Conservation (phyloP, 1,140 invertebrate species). For the Venturia canescens region DNA sequence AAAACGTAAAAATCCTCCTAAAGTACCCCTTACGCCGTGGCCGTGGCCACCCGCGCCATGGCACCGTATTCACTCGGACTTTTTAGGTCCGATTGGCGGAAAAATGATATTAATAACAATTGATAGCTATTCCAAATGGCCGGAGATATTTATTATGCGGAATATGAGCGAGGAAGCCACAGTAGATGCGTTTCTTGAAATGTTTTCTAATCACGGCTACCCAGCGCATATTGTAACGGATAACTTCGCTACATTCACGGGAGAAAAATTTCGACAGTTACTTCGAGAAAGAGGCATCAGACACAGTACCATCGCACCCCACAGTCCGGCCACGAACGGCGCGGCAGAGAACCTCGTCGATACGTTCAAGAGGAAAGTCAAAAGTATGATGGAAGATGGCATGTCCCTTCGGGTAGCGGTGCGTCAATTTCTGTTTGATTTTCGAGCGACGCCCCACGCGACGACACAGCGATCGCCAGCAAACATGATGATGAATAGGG, state of each 20-base stretch:
- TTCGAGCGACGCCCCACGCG: constrained; percentile 27
- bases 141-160: constrained; percentile 11
- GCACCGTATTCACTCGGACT: constrained; percentile 12
- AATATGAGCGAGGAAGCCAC: constrained; percentile 36
- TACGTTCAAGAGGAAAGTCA: constrained; percentile 57
- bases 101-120: constrained; percentile 13
- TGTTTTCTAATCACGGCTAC: constrained; percentile 58
- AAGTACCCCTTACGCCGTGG: constrained; percentile 34
- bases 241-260: constrained; percentile 63
- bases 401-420: constrained; percentile 17
- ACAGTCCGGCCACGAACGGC: constrained; percentile 57
- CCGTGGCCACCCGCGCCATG: constrained; percentile 15
- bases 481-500: constrained; percentile 43
- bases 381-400: constrained; percentile 19
- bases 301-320: constrained; percentile 54
- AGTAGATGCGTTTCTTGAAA: constrained; percentile 1
- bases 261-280: constrained; percentile 47
- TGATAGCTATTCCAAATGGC: constrained; percentile 33
- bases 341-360: constrained; percentile 64
- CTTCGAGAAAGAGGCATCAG: constrained; percentile 56
- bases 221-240: constrained; percentile 64
- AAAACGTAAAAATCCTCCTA: constrained; percentile 21
- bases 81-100: constrained; percentile 16
- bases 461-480: constrained; percentile 45
- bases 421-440: constrained; percentile 38